Evolutionary conservation across 2,888 invertebrate genomes (phyloP).

Genomic region (Rhorus exstirpatorius): DNA sequence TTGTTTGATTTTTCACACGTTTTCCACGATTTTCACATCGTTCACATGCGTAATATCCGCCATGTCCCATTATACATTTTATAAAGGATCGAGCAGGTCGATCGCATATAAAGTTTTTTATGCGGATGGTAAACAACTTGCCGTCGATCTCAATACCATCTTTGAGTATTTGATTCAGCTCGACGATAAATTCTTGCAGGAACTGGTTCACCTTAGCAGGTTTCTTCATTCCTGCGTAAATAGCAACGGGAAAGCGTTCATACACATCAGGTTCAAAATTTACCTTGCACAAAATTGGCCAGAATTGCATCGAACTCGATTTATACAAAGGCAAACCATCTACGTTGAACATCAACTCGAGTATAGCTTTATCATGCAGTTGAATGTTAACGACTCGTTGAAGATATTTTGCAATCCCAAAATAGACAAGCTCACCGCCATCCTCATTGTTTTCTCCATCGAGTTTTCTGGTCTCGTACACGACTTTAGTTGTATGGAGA

Average conservation of each 20-base stretch:
- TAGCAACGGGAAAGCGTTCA: conserved; percentile 40
- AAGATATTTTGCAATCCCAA: conserved; percentile 51
- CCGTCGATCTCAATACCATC: conserved; percentile 51
- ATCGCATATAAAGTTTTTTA: conserved; percentile 67
- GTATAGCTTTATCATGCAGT: conserved; percentile 45
- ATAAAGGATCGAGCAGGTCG: conserved; percentile 64
- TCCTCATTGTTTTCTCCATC: neutral
- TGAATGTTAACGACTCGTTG: conserved; percentile 42
- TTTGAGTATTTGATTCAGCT: conserved; percentile 45
- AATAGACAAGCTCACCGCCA: conserved; percentile 62
- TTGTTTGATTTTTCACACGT: conserved; percentile 34
- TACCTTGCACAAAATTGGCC: conserved; percentile 62
- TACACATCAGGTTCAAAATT: conserved; percentile 45
- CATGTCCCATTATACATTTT: conserved; percentile 60
- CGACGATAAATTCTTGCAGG: conserved; percentile 56
- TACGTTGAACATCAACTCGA: conserved; percentile 57
- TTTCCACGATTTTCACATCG: conserved; percentile 49
- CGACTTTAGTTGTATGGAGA: neutral
- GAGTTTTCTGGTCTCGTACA: neutral
- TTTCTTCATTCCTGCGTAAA: conserved; percentile 44
- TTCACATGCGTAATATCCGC: conserved; percentile 58
- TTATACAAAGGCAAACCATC: conserved; percentile 61
- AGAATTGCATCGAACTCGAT: conserved; percentile 63
- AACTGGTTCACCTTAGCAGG: conserved; percentile 13
- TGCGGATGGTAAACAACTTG: conserved; percentile 47